Base-by-base conservation (phyloP, 2,888 invertebrate genomes). In the Cheilosia vulpina region DNA sequence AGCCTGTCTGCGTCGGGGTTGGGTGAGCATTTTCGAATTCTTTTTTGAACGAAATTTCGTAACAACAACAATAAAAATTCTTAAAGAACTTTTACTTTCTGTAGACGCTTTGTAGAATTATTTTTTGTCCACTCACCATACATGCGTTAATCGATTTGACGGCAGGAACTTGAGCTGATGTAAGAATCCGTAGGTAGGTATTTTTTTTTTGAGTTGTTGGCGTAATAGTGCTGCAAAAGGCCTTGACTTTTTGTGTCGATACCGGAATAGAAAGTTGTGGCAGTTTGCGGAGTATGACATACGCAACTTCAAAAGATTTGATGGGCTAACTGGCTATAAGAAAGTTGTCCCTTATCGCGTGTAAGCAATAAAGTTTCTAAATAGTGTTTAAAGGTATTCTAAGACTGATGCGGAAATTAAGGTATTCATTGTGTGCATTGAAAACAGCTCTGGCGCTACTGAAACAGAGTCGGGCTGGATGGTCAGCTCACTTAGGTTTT, bases 31-130 rank as follows among this genome's bases (percentile, higher is more conserved):
- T 65, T 75, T 60, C 34, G 60, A 19, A 71, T 75, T 84, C 66
- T 62, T 80, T 84, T 85, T 81, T 81, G 45, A 73, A 47, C 62
- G 31, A 63, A 15, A 80, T 84, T 84, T 84, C 85, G 72, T 85
- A 85, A 80, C 68, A 81, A 81, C 57, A 80, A 47, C 19, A 68
- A 57, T 66, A 84, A 53, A 47, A 27, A 72, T 76, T 85, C 65
- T 85, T 58, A 47, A 13, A 77, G 68, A 81, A 85, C 85, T 85
- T 77, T 85, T 81, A 81, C 85, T 85, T 85, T 85, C 81, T 55
- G 19, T 24, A 13, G 34, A 31, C 41, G 50, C 13, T 60, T 24
- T 15, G 60, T 34, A 52, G 69, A 76, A 68, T 65, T 52, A 60
- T 19, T 45, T 43, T 9, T 43, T 68, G 66, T 21, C 52, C 52